Percentiles rank a stretch among this genome's conserved stretches.
Conservation (phyloP, 2,888 invertebrate genomes). For the Drosophila multiciliata region DNA sequence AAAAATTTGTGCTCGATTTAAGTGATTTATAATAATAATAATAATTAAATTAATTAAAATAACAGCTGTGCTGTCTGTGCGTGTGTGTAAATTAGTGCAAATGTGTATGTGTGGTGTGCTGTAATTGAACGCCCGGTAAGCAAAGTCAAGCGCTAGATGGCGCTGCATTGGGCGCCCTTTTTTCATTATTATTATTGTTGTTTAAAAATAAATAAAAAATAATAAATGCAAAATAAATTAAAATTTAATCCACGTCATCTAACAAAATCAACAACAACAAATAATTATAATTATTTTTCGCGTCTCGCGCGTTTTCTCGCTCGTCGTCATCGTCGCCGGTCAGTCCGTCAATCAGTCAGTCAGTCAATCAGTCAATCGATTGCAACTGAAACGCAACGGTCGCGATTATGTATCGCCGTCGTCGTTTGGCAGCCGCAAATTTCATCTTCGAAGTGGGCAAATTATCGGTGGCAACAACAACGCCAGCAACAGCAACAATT, state of each 20-base stretch:
- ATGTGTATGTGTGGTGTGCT: conserved; percentile 23
- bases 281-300: conserved; percentile 13
- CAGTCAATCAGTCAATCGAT: conserved; percentile 32
- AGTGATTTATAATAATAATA: conserved; percentile 27
- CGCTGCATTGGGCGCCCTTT: conserved; percentile 48
- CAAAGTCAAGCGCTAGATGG: conserved; percentile 71
- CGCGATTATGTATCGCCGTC: conserved; percentile 75
- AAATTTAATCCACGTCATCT: conserved; percentile 62
- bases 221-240: conserved; percentile 55
- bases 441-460: conserved; percentile 75
- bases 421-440: conserved; percentile 66
- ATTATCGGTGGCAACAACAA: conserved; percentile 25
- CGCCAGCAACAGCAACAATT: conserved; percentile 37
- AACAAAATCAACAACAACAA: conserved; percentile 49
- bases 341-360: conserved; percentile 17
- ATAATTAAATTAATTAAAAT: conserved; percentile 42
- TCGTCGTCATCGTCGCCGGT: conserved; percentile 16
- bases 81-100: conserved; percentile 15
- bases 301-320: conserved; percentile 40
- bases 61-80: conserved; percentile 44
- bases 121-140: conserved; percentile 58
- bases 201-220: conserved; percentile 30
- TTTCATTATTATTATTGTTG: conserved; percentile 24
- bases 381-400: conserved; percentile 58
- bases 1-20: conserved; percentile 38